Evolutionary conservation across 2,888 invertebrate genomes (phyloP).

Genomic region (Blastobasis adustella): DNA sequence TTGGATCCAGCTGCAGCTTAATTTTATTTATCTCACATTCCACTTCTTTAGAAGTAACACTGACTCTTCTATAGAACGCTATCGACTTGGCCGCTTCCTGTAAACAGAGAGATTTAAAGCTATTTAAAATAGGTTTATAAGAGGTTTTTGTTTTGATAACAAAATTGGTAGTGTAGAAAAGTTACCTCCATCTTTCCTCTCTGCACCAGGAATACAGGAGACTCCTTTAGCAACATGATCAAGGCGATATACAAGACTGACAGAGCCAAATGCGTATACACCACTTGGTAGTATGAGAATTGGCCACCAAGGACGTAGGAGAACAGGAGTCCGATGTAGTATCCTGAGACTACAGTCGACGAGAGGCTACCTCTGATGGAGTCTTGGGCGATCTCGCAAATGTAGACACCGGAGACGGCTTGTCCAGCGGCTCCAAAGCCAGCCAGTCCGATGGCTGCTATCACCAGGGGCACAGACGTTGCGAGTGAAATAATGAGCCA

Average conservation of each 20-base stretch:
- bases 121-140: neutral
- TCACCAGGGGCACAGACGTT: conserved; percentile 33
- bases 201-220: conserved; percentile 41
- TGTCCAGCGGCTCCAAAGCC: conserved; percentile 57
- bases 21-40: conserved; percentile 41
- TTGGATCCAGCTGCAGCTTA: conserved; percentile 42
- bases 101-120: conserved; percentile 8
- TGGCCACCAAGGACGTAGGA: conserved; percentile 47
- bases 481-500: conserved; percentile 51
- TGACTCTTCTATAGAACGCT: conserved; percentile 43
- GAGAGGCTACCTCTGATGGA: conserved; percentile 53
- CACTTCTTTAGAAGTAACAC: conserved; percentile 36
- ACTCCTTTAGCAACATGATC: conserved; percentile 34
- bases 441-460: conserved; percentile 35
- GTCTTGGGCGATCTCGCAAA: conserved; percentile 54
- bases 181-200: conserved; percentile 37
- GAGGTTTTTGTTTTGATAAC: neutral
- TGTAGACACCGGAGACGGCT: conserved; percentile 49
- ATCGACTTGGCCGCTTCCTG: conserved; percentile 49
- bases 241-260: conserved; percentile 29
- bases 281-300: conserved; percentile 37
- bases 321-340: conserved; percentile 45
- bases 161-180: neutral
- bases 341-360: conserved; percentile 42
- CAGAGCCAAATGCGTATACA: conserved; percentile 31